Evolutionary conservation across 2,888 invertebrate genomes (phyloP).

Genomic region (Tinea semifulvella): DNA sequence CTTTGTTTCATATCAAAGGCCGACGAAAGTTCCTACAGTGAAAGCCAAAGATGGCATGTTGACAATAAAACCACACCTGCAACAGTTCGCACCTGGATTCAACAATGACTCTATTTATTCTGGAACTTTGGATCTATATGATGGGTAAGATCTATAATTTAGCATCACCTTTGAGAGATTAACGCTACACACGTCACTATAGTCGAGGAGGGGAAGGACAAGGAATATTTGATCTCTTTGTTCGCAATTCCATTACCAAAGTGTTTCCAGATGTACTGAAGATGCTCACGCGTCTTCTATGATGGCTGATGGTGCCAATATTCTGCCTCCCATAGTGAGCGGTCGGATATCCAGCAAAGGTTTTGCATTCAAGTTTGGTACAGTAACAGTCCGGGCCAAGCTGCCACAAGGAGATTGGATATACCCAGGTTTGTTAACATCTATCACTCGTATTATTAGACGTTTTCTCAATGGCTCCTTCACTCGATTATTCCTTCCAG

Average conservation of each 20-base stretch:
- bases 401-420: constrained; percentile 75
- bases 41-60: constrained; percentile 30
- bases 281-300: constrained; percentile 33
- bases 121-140: constrained; percentile 21
- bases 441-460: no score
- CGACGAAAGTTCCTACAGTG: constrained; percentile 28
- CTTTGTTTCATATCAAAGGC: constrained; percentile 42
- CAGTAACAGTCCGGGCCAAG: constrained; percentile 69
- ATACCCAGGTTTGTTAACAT: constrained; percentile 67
- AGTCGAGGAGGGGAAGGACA: no score
- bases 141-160: no score
- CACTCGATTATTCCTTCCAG: no score
- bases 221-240: no score
- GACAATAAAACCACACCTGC: constrained; percentile 34
- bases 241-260: no score
- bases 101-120: constrained; percentile 20
- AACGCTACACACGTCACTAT: no score
- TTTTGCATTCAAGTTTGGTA: constrained; percentile 70
- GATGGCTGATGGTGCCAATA: constrained; percentile 39
- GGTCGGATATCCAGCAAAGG: constrained; percentile 63
- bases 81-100: constrained; percentile 22
- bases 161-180: no score
- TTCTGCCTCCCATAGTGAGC: constrained; percentile 69
- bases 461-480: no score
- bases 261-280: constrained; percentile 36